A percentile compares a stretch with the other conserved stretches of the same genome.
Conservation (phyloP, 2,888 invertebrate species). For the Hypsopygia costalis region DNA sequence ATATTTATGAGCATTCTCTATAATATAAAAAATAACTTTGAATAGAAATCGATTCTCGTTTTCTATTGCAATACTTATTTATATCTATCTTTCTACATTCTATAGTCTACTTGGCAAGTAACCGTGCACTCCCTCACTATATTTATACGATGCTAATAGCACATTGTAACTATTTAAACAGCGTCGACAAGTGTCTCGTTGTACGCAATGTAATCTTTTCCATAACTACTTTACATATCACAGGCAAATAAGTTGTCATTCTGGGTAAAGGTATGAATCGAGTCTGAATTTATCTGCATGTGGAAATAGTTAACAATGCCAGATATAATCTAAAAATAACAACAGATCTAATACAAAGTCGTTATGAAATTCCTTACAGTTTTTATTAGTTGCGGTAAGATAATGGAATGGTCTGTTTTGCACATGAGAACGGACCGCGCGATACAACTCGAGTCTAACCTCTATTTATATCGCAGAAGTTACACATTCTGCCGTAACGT, state of each 20-base stretch:
- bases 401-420: constrained; percentile 70
- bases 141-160: neutral
- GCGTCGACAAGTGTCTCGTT: neutral
- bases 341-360: constrained; percentile 31
- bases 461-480: constrained; percentile 67
- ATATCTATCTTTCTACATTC: neutral
- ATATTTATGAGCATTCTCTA: no score
- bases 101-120: constrained; percentile 2
- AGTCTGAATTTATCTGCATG: neutral
- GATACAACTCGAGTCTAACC: constrained; percentile 57
- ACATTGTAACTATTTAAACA: neutral
- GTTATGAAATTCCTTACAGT: constrained; percentile 62
- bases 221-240: no score
- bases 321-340: constrained; percentile 19
- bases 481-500: constrained; percentile 55
- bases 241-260: no score
- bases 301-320: neutral
- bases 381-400: constrained; percentile 72
- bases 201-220: no score
- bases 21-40: no score
- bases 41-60: neutral
- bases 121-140: neutral
- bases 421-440: constrained; percentile 54
- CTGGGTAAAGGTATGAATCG: neutral
- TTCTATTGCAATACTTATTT: neutral